Evolutionary conservation across 2,113 vertebrate genomes (phyloP).

Genomic region (Pedionomus torquatus): DNA sequence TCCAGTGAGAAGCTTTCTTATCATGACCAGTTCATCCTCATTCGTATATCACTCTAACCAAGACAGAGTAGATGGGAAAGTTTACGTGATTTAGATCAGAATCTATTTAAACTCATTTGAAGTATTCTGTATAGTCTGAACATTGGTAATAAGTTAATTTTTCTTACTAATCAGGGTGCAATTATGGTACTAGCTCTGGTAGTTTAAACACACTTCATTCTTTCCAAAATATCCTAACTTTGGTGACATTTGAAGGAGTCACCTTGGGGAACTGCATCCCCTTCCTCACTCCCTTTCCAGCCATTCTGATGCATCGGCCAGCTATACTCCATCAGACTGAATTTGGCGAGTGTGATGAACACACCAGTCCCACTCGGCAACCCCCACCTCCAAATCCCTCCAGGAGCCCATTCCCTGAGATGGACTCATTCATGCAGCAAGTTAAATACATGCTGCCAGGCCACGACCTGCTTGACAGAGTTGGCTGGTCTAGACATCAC

Average conservation of each 20-base stretch:
- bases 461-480: not conserved
- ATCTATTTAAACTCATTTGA: not conserved
- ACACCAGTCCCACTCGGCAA: fast-evolving
- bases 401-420: not conserved
- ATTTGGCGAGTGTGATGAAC: not conserved
- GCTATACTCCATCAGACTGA: not conserved
- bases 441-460: not conserved
- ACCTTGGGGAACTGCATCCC: not conserved
- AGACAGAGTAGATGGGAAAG: not conserved
- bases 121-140: not conserved
- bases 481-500: not conserved
- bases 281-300: not conserved
- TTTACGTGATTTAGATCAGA: not conserved
- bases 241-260: not conserved
- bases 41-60: not conserved
- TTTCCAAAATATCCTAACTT: not conserved
- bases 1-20: not conserved
- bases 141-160: not conserved
- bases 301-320: not conserved
- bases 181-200: not conserved
- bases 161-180: not conserved
- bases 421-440: not conserved
- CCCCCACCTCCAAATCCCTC: not conserved
- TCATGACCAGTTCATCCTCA: not conserved
- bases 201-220: not conserved